Conservation (phyloP, 2,113 vertebrate species). For the Junco hyemalis region DNA sequence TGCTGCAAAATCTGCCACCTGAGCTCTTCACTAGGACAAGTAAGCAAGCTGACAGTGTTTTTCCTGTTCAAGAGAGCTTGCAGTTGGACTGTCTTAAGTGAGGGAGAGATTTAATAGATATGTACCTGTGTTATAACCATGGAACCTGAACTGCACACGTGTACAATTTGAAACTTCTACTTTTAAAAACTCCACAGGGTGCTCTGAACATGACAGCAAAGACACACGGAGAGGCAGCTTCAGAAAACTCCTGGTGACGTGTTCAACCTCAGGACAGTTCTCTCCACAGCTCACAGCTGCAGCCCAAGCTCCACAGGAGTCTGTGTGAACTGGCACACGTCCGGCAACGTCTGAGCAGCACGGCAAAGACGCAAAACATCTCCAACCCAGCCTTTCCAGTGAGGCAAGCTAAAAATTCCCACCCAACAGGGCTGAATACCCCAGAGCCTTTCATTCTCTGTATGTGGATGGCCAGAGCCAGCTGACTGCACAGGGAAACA, state of each 20-base stretch:
- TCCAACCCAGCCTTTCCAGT: neutral
- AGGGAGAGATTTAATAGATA: neutral
- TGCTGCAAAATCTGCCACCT: neutral
- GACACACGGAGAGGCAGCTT: neutral
- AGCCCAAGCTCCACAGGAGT: neutral
- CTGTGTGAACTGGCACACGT: slow-evolving; percentile 14
- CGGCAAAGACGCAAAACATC: slow-evolving; percentile 18
- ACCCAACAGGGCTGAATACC: neutral
- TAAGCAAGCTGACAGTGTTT: neutral
- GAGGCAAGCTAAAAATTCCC: slow-evolving; percentile 15
- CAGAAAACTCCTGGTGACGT: neutral
- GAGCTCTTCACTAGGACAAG: neutral
- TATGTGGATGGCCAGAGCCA: neutral
- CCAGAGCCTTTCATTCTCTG: neutral
- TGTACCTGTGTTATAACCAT: neutral
- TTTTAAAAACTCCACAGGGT: neutral
- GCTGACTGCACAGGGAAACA: neutral
- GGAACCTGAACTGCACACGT: rapidly evolving
- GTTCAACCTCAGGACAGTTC: neutral
- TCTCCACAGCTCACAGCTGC: neutral
- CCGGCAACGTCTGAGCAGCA: neutral
- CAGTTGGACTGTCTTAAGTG: neutral
- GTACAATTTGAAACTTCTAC: neutral
- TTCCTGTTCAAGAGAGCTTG: neutral
- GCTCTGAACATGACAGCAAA: neutral